Base-by-base conservation (phyloP, 1,140 invertebrate genomes). In the Pentalonia nigronervosa region DNA sequence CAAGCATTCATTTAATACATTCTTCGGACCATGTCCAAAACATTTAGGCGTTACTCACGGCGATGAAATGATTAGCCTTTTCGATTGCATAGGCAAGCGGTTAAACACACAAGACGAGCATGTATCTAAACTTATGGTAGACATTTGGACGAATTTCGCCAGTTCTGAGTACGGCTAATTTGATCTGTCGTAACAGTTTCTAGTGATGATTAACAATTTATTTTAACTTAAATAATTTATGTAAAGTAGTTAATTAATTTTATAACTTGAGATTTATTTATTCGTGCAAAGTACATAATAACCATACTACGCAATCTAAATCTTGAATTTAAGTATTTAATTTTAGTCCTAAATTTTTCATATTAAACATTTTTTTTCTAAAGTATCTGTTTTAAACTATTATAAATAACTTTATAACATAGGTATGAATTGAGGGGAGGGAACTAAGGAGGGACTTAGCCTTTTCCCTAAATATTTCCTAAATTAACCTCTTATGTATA, bases 1-100 rank as follows among this genome's bases (percentile, higher is more conserved):
- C 60, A 47, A 45, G 20, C 36, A 91, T 20, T 91, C 90, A n/a
- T 23, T 91, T 7, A 91, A 91, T 45, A 21, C 56, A 34, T 67
- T 76, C 7, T 91, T 67, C 60, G 90, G 90, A 41, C 45, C 90
- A 41, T 91, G 45, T 91, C 56, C 90, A 76, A 91, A 76, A 47
- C 56, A 67, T 21, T 91, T 76, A 30, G 90, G 67, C 7, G 53
- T 91, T 7, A 67, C 53, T 25, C 56, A 91, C 60, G 67, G 90
- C 20, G 90, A 67, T 60, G 90, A 91, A 47, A 91, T 48, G 36
- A 48, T 76, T 23, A 76, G 60, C 25, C 90, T 91, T n/a, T 91
- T 91, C 7, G 67, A 76, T 11, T 76, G 41, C 41, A 41, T 76
- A 30, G 88, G 88, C 11, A 53, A 56, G 8, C 88, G 88, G 34